Percentiles rank a stretch among this genome's conserved stretches.
These are phyloP conservation scores for Drosophila ustulata DNA, from an alignment of 2,888 invertebrate species.

Conservation along the genomic window DNA sequence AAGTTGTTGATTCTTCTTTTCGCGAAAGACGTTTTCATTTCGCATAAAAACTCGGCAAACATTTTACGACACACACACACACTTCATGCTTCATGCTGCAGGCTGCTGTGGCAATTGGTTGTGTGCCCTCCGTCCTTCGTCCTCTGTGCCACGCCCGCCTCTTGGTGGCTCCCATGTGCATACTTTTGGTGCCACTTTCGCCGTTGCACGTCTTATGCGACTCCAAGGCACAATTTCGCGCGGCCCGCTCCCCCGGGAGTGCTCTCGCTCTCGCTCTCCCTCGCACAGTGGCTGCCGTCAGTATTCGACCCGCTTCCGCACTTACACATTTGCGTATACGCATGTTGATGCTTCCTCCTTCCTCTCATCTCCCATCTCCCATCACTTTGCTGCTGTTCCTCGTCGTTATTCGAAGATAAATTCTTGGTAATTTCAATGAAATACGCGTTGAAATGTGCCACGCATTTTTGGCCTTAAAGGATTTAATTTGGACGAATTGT, in stretches of 20 bases:
- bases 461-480: slow-evolving; percentile 65
- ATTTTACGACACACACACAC: slow-evolving; percentile 62
- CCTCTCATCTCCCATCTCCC: background rate
- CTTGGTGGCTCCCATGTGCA: slow-evolving; percentile 75
- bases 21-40: slow-evolving; percentile 71
- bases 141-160: slow-evolving; percentile 13
- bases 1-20: slow-evolving; percentile 39
- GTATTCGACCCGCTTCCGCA: slow-evolving; percentile 7
- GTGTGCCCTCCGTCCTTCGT: background rate
- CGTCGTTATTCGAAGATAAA: slow-evolving; percentile 48
- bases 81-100: background rate
- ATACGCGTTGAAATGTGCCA: slow-evolving; percentile 62
- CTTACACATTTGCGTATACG: slow-evolving; percentile 47
- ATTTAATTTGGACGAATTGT: slow-evolving; percentile 74
- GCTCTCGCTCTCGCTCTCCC: background rate
- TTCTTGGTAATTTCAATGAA: slow-evolving; percentile 75
- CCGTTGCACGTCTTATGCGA: slow-evolving; percentile 84
- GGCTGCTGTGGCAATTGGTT: slow-evolving; percentile 44
- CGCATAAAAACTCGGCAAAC: slow-evolving; percentile 55
- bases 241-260: slow-evolving; percentile 72
- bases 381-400: background rate
- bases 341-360: background rate
- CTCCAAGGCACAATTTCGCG: slow-evolving; percentile 85
- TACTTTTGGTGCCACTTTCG: slow-evolving; percentile 76
- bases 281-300: background rate